Percentiles rank a stretch among this genome's conserved stretches.
Evolutionary conservation across 2,888 invertebrate species (phyloP).

Genomic region (Temnothorax unifasciatus): DNA sequence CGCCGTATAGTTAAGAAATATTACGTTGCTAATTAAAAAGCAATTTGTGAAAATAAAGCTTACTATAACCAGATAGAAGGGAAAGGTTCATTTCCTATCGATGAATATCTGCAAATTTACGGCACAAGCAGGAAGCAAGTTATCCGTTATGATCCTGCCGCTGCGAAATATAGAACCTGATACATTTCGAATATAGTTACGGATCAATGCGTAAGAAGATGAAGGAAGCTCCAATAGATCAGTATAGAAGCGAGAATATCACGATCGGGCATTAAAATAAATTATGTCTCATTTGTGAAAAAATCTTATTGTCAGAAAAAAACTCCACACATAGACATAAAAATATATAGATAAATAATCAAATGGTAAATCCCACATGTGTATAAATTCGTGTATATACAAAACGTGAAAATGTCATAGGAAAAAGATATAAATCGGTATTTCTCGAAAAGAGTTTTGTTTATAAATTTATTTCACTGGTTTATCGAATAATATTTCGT

Average conservation of each 20-base stretch:
- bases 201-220: constrained; percentile 27
- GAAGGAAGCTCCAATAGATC: background rate
- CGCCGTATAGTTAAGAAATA: background rate
- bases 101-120: constrained; percentile 32
- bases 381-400: background rate
- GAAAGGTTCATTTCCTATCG: constrained; percentile 28
- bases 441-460: background rate
- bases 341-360: constrained; percentile 19
- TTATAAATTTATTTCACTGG: background rate
- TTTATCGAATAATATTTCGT: background rate
- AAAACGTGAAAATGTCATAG: background rate
- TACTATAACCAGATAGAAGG: background rate
- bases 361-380: constrained; percentile 1
- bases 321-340: background rate
- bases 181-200: constrained; percentile 32
- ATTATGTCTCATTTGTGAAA: constrained; percentile 22
- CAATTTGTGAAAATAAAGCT: constrained; percentile 24
- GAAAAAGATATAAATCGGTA: background rate
- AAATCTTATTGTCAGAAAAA: background rate
- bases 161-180: constrained; percentile 30
- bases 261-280: background rate
- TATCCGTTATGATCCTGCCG: background rate
- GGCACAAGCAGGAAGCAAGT: constrained; percentile 22
- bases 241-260: constrained; percentile 8
- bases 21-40: constrained; percentile 9